Percentiles rank a stretch among this genome's conserved stretches.
Conservation (phyloP, 1,140 invertebrate genomes). For the Lutraria rhynchaena region DNA sequence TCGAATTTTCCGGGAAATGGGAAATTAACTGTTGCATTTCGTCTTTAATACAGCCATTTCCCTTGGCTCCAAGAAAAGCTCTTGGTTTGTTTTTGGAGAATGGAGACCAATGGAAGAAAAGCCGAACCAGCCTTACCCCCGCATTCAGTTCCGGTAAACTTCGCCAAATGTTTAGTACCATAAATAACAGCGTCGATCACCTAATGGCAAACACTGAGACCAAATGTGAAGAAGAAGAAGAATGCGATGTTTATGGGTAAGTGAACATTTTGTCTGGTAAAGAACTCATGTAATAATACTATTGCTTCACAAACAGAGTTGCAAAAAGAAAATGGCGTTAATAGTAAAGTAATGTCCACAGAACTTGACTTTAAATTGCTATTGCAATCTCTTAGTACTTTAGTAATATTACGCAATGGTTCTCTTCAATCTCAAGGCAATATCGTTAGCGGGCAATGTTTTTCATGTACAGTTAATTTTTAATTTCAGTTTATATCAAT, state of each 20-base stretch:
- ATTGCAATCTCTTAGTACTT: no score
- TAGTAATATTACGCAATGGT: no score
- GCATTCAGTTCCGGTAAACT: slow-evolving; percentile 77
- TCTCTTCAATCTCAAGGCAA: no score
- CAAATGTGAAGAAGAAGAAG: slow-evolving; percentile 46
- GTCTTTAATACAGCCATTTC: slow-evolving; percentile 68
- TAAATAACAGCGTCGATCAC: slow-evolving; percentile 69
- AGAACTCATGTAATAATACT: no score
- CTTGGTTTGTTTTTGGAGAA: slow-evolving; percentile 76
- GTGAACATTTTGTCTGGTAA: background rate
- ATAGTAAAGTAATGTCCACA: no score
- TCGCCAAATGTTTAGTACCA: slow-evolving; percentile 74
- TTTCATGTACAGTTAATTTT: background rate
- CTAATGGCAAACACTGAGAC: slow-evolving; percentile 65
- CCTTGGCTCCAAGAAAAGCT: slow-evolving; percentile 76
- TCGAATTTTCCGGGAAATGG: no score
- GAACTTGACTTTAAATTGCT: no score
- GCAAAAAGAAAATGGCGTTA: no score
- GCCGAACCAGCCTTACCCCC: slow-evolving; percentile 71
- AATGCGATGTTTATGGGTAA: slow-evolving; percentile 68
- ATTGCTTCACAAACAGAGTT: no score
- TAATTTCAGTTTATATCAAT: slow-evolving; percentile 77
- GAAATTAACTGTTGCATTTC: no score
- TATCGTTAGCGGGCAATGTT: no score
- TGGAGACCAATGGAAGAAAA: slow-evolving; percentile 74